Percentiles rank a stretch among this genome's conserved stretches.
phyloP scores from a whole-genome alignment of 2,888 invertebrate genomes.

The Folsomia candida region DNA sequence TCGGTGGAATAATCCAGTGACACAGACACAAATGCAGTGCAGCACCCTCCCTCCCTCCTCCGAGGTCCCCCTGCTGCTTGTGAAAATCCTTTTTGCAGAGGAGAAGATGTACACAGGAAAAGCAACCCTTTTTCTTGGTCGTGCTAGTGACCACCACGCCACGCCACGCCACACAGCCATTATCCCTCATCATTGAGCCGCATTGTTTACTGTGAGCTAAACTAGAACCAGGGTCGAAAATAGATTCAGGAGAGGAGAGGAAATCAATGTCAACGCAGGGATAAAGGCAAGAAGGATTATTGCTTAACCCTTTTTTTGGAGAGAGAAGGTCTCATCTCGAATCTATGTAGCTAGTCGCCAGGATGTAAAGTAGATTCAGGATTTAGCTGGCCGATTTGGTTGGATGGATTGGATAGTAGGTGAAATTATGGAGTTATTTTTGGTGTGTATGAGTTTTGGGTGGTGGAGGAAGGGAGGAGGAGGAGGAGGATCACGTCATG shows the following conservation, averaged over 20 bases:
- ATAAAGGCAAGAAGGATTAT: too few relatives aligned
- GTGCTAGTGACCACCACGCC: slow-evolving; percentile 7
- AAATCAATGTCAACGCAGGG: background rate
- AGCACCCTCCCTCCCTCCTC: slow-evolving; percentile 50
- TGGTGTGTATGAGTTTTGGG: too few relatives aligned
- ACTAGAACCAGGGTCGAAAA: background rate
- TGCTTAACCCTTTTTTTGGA: background rate
- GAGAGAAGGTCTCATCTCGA: too few relatives aligned
- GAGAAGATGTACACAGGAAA: too few relatives aligned
- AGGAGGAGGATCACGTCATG: too few relatives aligned
- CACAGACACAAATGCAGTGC: slow-evolving; percentile 39
- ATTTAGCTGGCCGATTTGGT: too few relatives aligned
- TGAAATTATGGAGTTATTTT: too few relatives aligned
- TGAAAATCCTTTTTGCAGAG: slow-evolving; percentile 34
- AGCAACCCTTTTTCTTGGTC: background rate
- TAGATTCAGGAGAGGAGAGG: background rate
- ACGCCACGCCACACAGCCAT: slow-evolving; percentile 8
- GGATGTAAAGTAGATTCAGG: too few relatives aligned
- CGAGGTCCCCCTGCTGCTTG: slow-evolving; percentile 49
- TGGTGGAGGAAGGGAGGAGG: too few relatives aligned
- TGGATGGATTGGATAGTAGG: too few relatives aligned
- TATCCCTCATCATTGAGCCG: slow-evolving; percentile 5
- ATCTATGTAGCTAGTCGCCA: too few relatives aligned
- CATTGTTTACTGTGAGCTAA: background rate
- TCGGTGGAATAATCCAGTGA: slow-evolving; percentile 51